Evolutionary conservation across 2,113 vertebrate genomes (phyloP), one percentile per base, ranked within the genome.

Genomic region (Micromys minutus): DNA sequence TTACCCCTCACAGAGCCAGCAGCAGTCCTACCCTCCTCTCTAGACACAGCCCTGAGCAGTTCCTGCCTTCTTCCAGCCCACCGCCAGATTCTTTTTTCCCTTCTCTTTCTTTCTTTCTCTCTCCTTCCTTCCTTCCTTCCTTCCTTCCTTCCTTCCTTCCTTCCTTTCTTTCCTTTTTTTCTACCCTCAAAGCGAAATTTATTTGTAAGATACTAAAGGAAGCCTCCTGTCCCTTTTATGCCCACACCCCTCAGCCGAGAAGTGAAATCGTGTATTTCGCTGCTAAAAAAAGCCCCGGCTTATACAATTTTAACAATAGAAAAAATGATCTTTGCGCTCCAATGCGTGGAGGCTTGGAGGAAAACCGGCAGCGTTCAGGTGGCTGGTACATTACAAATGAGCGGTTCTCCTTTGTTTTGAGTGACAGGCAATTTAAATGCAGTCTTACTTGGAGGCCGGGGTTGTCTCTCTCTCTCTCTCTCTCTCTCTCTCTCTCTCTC

Each of bases 321-420:
- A 98, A 98, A 98, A 98, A 98, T 98, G 98, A 98, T 98, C 98
- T 98, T 98, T 98, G 98, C 98, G 98, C 98, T 98, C 94, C 96
- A 74, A 95, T 97, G 98, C 97, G 88, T 96, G 97, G 96, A 86
- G 97, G 98, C 97, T 90, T 89, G 74, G 93, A 97, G 97, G 97
- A 94, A 97, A 97, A 97, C 93, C 97, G 96, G 97, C 92, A 0
- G 98, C 98, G 98, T 97, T 98, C 98, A 98, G 98, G 98, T 99
- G 98, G 98, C 98, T 98, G 98, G 97, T 98, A 98, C 99, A 98
- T 99, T 99, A 99, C 98, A 98, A 98, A 98, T 99, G 99, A 99
- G 98, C 96, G 97, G 98, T 98, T 98, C 74, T 97, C 97, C 98
- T 98, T 95, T 98, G 98, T 98, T 98, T 98, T 98, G 99, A 99